These are phyloP conservation scores for Leptura quadrifasciata DNA, from an alignment of 2,888 invertebrate species.

Conservation along the genomic window DNA sequence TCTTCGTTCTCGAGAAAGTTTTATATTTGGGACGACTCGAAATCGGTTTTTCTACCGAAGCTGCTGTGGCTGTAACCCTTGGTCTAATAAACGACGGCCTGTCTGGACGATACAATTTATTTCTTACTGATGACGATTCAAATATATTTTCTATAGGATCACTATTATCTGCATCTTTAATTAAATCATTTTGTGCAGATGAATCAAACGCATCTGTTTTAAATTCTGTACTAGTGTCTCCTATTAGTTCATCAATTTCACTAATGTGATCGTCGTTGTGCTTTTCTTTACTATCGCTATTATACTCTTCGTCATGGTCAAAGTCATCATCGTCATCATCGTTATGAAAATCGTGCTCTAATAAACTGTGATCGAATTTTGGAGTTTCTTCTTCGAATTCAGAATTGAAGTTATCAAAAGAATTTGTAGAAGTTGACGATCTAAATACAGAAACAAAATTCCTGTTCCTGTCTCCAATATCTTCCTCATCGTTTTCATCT, in stretches of 20 bases:
- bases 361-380: constrained; percentile 14
- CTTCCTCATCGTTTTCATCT: constrained; percentile 49
- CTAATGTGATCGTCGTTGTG: not conserved
- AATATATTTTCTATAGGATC: not conserved
- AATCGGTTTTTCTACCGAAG: constrained; percentile 9
- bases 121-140: constrained; percentile 21
- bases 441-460: constrained; percentile 31
- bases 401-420: constrained; percentile 34
- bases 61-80: not conserved
- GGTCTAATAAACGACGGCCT: constrained; percentile 27
- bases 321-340: constrained; percentile 47
- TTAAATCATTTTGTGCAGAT: constrained; percentile 10
- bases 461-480: constrained; percentile 27
- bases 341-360: constrained; percentile 21
- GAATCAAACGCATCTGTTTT: not conserved
- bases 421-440: constrained; percentile 30
- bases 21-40: constrained; percentile 30
- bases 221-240: constrained; percentile 29
- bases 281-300: not conserved
- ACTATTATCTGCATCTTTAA: not conserved
- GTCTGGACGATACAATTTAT: constrained; percentile 24
- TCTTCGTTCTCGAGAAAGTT: constrained; percentile 23
- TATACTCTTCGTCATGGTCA: constrained; percentile 22
- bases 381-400: constrained; percentile 31
- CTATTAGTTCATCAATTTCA: constrained; percentile 16